phyloP scores from a whole-genome alignment of 1,140 invertebrate species.

The Drosophila kanapiae region DNA sequence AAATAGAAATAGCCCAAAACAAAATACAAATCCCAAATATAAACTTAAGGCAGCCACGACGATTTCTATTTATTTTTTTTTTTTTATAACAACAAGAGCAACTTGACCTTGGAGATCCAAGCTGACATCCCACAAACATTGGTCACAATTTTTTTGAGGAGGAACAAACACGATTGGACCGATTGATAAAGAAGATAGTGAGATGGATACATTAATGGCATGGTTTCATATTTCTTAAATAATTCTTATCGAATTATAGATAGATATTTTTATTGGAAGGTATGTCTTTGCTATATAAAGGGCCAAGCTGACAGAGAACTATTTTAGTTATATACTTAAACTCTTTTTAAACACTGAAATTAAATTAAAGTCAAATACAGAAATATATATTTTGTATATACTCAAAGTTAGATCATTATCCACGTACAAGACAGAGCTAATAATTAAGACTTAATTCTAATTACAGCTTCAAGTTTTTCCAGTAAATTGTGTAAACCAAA shows the following conservation, averaged over 20 bases:
- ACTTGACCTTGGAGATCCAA: conserved; percentile 53
- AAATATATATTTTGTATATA: no score
- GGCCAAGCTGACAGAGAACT: no score
- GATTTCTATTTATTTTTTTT: conserved; percentile 33
- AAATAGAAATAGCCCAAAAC: conserved; percentile 34
- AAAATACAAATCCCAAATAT: conserved; percentile 33
- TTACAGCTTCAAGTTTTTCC: neutral
- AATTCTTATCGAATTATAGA: neutral
- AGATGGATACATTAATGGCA: neutral
- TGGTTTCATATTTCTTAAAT: neutral
- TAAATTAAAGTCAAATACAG: no score
- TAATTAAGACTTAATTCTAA: neutral
- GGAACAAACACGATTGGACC: conserved; percentile 6
- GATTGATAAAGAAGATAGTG: neutral
- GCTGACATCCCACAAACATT: conserved; percentile 29
- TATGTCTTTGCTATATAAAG: no score
- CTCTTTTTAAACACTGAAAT: no score
- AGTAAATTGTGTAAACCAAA: neutral
- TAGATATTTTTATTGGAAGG: neutral
- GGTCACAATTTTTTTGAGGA: conserved; percentile 12
- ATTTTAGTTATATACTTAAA: no score
- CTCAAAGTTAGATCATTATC: neutral
- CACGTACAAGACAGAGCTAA: neutral
- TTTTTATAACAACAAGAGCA: conserved; percentile 24
- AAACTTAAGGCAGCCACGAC: conserved; percentile 49